These are phyloP conservation scores for Polyommatus iphigenia DNA, from an alignment of 2,888 invertebrate species.

Conservation along the genomic window DNA sequence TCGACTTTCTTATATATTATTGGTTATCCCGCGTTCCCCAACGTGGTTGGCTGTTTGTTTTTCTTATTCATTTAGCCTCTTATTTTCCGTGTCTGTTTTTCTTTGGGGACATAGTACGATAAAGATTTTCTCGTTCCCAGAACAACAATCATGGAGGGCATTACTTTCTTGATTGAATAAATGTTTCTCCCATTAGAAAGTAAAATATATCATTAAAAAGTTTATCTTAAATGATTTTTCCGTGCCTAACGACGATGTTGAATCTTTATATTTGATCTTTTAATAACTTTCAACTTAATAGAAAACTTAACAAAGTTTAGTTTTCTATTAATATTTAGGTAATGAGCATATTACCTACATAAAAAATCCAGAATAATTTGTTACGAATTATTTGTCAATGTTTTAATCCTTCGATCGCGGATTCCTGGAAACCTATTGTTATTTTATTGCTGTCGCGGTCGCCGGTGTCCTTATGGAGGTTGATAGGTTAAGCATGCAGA, in stretches of 20 bases:
- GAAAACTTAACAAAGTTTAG: too few species aligned
- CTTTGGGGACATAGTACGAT: not conserved
- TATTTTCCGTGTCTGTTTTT: constrained; percentile 1
- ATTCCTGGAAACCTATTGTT: too few species aligned
- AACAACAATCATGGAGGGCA: not conserved
- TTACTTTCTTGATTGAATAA: not conserved
- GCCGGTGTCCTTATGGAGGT: too few species aligned
- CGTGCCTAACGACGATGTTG: not conserved
- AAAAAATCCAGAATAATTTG: too few species aligned
- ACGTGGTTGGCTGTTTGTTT: constrained; percentile 14
- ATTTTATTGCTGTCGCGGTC: too few species aligned
- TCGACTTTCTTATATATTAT: constrained; percentile 1
- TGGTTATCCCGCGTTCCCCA: constrained; percentile 14
- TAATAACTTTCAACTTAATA: too few species aligned
- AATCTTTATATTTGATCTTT: not conserved
- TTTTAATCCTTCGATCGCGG: too few species aligned
- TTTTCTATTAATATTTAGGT: too few species aligned
- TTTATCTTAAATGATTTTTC: not conserved
- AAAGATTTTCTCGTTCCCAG: not conserved
- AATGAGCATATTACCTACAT: too few species aligned
- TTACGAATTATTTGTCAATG: too few species aligned
- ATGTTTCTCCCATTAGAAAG: not conserved
- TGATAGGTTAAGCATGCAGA: too few species aligned
- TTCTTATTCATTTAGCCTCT: constrained; percentile 1
- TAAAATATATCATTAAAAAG: not conserved